phyloP scores from a whole-genome alignment of 2,888 invertebrate genomes.

The Lasioglossum lativentre region DNA sequence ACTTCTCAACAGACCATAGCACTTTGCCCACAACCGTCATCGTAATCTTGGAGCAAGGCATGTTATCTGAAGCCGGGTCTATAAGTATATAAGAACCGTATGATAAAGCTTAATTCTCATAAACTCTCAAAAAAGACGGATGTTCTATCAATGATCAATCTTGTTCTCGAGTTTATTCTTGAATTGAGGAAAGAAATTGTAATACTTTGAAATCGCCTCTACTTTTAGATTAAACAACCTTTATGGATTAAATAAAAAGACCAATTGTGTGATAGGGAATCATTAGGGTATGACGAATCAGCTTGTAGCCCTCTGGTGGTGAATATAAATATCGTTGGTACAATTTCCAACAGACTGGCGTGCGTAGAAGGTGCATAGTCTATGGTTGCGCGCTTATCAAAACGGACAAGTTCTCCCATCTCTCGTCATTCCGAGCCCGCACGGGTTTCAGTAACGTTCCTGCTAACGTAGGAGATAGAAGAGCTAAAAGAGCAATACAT shows the following conservation, averaged over 20 bases:
- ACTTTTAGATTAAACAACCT: neutral
- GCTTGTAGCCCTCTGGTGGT: neutral
- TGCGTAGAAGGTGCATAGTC: slow-evolving; percentile 71
- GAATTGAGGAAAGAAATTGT: neutral
- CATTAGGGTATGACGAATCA: no score
- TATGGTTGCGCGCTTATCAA: slow-evolving; percentile 76
- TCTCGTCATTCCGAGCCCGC: slow-evolving; percentile 66
- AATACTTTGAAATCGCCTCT: neutral
- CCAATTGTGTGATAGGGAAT: neutral
- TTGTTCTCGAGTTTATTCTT: neutral
- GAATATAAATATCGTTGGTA: neutral
- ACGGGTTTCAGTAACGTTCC: slow-evolving; percentile 66
- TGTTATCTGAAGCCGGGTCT: no score
- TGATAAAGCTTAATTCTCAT: neutral
- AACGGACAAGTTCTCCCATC: slow-evolving; percentile 69
- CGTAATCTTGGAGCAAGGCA: no score
- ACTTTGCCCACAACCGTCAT: no score
- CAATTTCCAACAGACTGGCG: slow-evolving; percentile 10
- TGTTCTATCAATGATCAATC: no score
- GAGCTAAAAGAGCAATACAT: slow-evolving; percentile 21
- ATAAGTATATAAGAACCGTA: neutral
- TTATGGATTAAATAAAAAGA: no score
- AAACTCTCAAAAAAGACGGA: neutral
- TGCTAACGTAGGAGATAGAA: slow-evolving; percentile 32
- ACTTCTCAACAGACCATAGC: no score